Percentiles rank a stretch among this genome's conserved stretches.
Conservation (phyloP, 2,113 vertebrate genomes). For the Piprites chloris region DNA sequence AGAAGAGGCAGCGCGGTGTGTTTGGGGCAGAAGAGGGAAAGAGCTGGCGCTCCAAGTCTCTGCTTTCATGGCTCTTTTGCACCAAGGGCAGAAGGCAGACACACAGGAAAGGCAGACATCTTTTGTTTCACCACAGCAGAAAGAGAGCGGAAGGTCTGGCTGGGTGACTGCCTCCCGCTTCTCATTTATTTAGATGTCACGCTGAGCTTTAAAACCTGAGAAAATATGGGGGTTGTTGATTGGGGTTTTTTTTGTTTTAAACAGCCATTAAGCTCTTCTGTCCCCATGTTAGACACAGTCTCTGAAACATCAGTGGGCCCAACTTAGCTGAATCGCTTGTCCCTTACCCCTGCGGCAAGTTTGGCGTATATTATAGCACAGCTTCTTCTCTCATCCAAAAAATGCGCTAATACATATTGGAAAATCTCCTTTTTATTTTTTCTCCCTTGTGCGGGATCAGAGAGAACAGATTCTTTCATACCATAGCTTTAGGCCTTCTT, state of each 20-base stretch:
- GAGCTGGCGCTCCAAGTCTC: not conserved
- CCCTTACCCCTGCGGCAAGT: conserved; percentile 11
- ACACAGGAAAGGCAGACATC: not conserved
- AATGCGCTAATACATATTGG: conserved; percentile 41
- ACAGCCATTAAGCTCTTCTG: not conserved
- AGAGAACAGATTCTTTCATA: conserved; percentile 56
- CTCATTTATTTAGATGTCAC: not conserved
- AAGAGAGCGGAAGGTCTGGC: not conserved
- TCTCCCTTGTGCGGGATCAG: conserved; percentile 49
- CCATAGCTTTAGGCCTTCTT: conserved; percentile 66
- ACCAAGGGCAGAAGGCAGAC: not conserved
- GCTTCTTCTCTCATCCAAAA: conserved; percentile 42
- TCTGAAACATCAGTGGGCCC: not conserved
- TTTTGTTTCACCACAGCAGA: not conserved
- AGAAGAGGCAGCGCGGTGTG: rapidly evolving
- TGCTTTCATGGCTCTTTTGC: not conserved
- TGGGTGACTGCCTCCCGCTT: not conserved
- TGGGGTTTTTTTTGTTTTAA: not conserved
- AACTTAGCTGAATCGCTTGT: not conserved
- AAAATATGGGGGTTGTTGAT: not conserved
- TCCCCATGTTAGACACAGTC: not conserved
- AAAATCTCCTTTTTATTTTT: conserved; percentile 57
- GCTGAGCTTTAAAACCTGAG: not conserved
- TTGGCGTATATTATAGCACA: conserved; percentile 38
- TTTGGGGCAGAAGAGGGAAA: not conserved